Evolutionary conservation across 2,888 invertebrate species (phyloP).

Genomic region (Hirudinaria manillensis): DNA sequence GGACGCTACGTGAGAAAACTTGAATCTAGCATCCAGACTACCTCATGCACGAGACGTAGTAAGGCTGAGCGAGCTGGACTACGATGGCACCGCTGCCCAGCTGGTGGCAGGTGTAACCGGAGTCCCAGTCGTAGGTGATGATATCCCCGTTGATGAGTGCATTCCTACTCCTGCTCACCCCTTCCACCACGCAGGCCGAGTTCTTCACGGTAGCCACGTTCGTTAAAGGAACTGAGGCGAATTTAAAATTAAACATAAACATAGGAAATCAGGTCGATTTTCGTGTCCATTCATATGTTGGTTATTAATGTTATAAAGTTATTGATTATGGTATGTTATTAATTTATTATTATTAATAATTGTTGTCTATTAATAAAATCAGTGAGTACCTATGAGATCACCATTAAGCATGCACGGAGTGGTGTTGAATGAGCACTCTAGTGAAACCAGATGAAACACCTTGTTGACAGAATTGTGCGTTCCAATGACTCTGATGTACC

Average conservation of each 20-base stretch:
- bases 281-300: background rate
- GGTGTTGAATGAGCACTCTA: slow-evolving; percentile 80
- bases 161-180: slow-evolving; percentile 85
- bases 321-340: background rate
- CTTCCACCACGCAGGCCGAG: slow-evolving; percentile 89
- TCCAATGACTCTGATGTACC: slow-evolving; percentile 62
- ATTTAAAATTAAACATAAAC: slow-evolving; percentile 18
- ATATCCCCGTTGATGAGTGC: slow-evolving; percentile 91
- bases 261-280: background rate
- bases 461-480: slow-evolving; percentile 91
- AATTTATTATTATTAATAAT: background rate
- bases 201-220: slow-evolving; percentile 87
- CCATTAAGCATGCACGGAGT: slow-evolving; percentile 68
- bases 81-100: slow-evolving; percentile 75
- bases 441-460: slow-evolving; percentile 83
- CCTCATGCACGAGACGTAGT: slow-evolving; percentile 80
- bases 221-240: slow-evolving; percentile 65
- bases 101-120: slow-evolving; percentile 94
- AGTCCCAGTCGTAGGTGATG: slow-evolving; percentile 94
- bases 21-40: slow-evolving; percentile 37
- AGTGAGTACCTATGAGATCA: slow-evolving; percentile 61
- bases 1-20: too few species aligned
- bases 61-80: slow-evolving; percentile 92
- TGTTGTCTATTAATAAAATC: background rate
- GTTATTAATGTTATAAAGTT: background rate